Base-by-base conservation (phyloP, 2,888 invertebrate genomes). In the Cantharis rustica region DNA sequence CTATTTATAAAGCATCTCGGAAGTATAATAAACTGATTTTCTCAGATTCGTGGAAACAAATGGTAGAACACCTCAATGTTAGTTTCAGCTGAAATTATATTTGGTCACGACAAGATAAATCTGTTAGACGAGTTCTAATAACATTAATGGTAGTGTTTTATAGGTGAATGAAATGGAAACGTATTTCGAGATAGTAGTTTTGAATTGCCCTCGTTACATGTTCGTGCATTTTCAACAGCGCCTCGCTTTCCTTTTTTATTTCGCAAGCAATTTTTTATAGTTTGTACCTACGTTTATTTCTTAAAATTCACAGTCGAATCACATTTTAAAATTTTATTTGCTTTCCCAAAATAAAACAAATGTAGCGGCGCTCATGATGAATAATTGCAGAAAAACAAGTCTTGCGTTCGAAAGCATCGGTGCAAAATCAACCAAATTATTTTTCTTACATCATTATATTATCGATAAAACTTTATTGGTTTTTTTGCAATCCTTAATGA, bases 61-160 rank as follows among this genome's bases (percentile, higher is more conserved):
- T 74, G 77, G 64, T 20, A 66, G 64, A 72, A 75, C 75, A 75
- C 75, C 77, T 73, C 75, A 73, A 76, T 79, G 72, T 76, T 79
- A 75, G 70, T 73, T 79, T 76, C 74, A 71, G 31, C 68, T 69
- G 66, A 75, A 76, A 76, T 75, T 74, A 79, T 78, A 72, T 78
- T 74, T 63, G 77, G 80, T 80, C 80, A 80, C 79, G 80, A 74
- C 73, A 80, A 75, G 71, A 79, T 80, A 78, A 79, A 71, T 71
- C 72, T 71, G 26, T 71, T 75, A 79, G 77, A 74, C 72, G 72
- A 75, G 69, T 69, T 72, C 77, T 79, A 80, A 80, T 79, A 74
- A 76, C 73, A 72, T 71, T 80, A 80, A 80, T 80, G 74, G 77
- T 64, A 75, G 74, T 77, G 72, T 75, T 73, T 47, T 47, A 76